Evolutionary conservation across 2,888 invertebrate species (phyloP), one percentile per base, ranked within the genome.

Genomic region (Eupithecia pulchellata): DNA sequence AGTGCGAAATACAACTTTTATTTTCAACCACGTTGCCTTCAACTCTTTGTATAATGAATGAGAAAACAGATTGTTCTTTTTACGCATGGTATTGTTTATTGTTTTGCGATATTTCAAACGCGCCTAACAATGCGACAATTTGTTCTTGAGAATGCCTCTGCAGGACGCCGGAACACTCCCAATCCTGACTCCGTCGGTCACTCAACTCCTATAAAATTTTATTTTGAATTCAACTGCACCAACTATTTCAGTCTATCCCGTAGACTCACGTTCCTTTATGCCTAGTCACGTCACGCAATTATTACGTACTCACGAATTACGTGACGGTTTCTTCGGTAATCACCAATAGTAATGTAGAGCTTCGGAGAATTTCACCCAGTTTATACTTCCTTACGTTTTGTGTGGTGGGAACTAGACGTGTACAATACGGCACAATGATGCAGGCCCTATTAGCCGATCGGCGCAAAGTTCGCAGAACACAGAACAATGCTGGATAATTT

Each of bases 401-500:
- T 81, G 79, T 77, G 84, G 86, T 92, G 91, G 86, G 91, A 92
- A 91, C 85, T 75, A 75, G 69, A 77, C 75, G 66, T 57, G 57
- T 52, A 72, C 79, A 87, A 72, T 72, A 68, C 64, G 47, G 88
- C 88, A 88, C 86, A 90, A 89, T 89, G 88, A 89, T 85, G 88
- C 83, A 83, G 86, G 84, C 79, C 81, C 85, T 88, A 91, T 90
- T 90, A 88, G 82, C 84, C 85, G 86, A 91, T 88, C 83, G 84
- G 79, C 79, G 82, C 85, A 81, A 80, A 85, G 89, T 93, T 93
- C 93, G 86, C 87, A 90, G 92, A 92, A 93, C 86, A 76, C 86
- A 89, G 89, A 92, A 94, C 94, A 94, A 94, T 93, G 87, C 92
- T 86, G 87, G 86, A 90, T 91, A 89, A 90, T 93, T 92, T 92